Evolutionary conservation across 2,797 vertebrate species (phyloP), one percentile per base, ranked within the genome.

Genomic region (Thaleichthys pacificus): DNA sequence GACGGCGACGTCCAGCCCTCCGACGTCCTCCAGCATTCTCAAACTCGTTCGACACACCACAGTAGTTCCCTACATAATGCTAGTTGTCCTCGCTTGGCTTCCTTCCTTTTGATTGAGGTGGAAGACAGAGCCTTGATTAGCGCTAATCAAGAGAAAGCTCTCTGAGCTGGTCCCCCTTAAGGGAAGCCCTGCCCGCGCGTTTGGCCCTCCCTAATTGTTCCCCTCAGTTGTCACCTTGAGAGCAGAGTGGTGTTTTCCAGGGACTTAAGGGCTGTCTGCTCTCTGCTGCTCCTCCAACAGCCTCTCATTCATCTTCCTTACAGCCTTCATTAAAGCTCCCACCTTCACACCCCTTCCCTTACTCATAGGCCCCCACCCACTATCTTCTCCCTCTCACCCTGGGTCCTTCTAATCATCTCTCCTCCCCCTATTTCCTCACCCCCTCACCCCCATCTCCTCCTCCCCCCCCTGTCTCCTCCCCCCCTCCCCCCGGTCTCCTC

Each of bases 251-350:
- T 57, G 51, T 72, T 66, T 72, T 66, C 54, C 54, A 66, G 17
- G 38, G 51, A 38, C n/a, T 72, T 58, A 66, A 47, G 72, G 61
- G 47, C 73, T 64, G 67, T 28, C 68, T 57, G 54, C 51, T 58
- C 51, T 30, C 30, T n/a, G 32, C 61, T 72, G 70, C 70, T 72
- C 32, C 51, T 66, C 56, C 35, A 68, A 26, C 22, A 66, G 70
- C 35, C 56, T 61, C 57, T 76, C 74, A 71, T 76, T 76, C 68
- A 76, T 76, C 69, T 71, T 75, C 74, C 63, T 76, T 76, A 51
- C 69, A 38, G 69, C 26, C 28, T n/a, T 71, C 47, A 70, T 71
- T 76, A 67, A 71, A 71, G 17, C n/a, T 22, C 11, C 35, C 69
- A 26, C 24, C 60, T 6, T 21, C 30, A 24, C 65, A 4, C 22